A percentile compares a stretch with the other conserved stretches of the same genome.
Conservation (phyloP, 2,797 vertebrate species). For the Mallotus villosus region DNA sequence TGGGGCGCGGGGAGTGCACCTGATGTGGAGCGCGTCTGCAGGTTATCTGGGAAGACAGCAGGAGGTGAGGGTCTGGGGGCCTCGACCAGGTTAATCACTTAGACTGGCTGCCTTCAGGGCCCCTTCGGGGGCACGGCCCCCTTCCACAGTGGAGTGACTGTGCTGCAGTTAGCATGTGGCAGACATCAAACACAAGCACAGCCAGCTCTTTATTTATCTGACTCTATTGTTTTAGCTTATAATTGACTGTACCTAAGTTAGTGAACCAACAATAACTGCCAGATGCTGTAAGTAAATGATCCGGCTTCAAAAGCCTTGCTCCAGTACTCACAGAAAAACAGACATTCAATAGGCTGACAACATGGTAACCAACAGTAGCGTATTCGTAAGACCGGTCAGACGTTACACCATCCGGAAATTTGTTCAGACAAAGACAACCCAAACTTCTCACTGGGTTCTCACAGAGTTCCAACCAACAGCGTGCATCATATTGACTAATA, state of each 20-base stretch:
- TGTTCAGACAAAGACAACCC: slow-evolving; percentile 36
- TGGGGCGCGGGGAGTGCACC: slow-evolving; percentile 51
- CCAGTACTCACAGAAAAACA: slow-evolving; percentile 8
- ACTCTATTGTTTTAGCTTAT: no score
- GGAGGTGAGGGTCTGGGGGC: slow-evolving; percentile 39
- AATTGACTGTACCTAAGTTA: no score
- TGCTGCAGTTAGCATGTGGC: no score
- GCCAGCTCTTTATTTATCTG: no score
- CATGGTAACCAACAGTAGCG: slow-evolving; percentile 3
- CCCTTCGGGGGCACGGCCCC: background rate
- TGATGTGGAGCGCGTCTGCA: slow-evolving; percentile 57
- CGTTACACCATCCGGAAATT: slow-evolving; percentile 14
- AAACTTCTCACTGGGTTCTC: slow-evolving; percentile 20
- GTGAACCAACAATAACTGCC: no score
- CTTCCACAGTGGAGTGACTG: background rate
- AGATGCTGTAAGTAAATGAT: no score
- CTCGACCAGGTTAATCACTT: slow-evolving; percentile 42
- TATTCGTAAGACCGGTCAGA: slow-evolving; percentile 20
- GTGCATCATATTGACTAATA: background rate
- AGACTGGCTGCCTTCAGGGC: slow-evolving; percentile 16
- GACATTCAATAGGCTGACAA: slow-evolving; percentile 27
- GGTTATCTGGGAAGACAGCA: slow-evolving; percentile 52
- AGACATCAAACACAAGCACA: no score
- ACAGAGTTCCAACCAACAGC: slow-evolving; percentile 26
- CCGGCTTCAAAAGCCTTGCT: slow-evolving; percentile 2